Evolutionary conservation across 1,140 invertebrate species (phyloP), one percentile per base, ranked within the genome.

Genomic region (Orius insidiosus): DNA sequence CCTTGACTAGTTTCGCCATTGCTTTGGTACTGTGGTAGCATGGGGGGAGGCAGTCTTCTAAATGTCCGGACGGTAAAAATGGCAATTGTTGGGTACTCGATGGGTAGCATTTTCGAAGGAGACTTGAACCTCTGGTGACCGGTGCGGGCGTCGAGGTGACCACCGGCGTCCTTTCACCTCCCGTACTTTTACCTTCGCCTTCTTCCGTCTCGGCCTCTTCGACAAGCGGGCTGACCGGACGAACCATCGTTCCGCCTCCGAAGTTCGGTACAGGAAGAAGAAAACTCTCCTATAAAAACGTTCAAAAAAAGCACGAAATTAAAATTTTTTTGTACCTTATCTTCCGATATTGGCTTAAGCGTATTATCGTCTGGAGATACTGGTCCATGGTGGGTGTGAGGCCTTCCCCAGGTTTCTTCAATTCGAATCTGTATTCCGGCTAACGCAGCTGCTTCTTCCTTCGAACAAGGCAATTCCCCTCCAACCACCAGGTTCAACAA

Each of bases 381-480:
- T 34, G 59, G 47, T 19, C 51, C 45, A 46, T 56, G 45, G 24
- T 24, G 24, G 24, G 24, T 24, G 24, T 24, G 24, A 46, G 53
- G 50, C 30, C 55, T 49, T 9, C 74, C 74, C 70, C 75, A 76
- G 9, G 68, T 69, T 55, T 79, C 75, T 53, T 78, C 73, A 30
- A 80, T 68, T 18, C 76, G 67, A 2, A 80, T 62, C 55, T 80
- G 76, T 34, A 80, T 74, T 15, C 72, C 72, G 8, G 78, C 77
- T 39, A 80, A 57, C 5, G 70, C 68, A 0, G 76, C 73, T 3
- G 75, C 76, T 53, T 80, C 77, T 48, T 80, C 77, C 56, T 77
- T 76, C 38, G 72, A 71, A 56, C 75, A 78, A 2, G 74, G 74
- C 45, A 80, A 55, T 11, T 72, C 69, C 11, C 77, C 77, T 35